Evolutionary conservation across 2,888 invertebrate genomes (phyloP), one percentile per base, ranked within the genome.

Genomic region (Nasonia oneida): DNA sequence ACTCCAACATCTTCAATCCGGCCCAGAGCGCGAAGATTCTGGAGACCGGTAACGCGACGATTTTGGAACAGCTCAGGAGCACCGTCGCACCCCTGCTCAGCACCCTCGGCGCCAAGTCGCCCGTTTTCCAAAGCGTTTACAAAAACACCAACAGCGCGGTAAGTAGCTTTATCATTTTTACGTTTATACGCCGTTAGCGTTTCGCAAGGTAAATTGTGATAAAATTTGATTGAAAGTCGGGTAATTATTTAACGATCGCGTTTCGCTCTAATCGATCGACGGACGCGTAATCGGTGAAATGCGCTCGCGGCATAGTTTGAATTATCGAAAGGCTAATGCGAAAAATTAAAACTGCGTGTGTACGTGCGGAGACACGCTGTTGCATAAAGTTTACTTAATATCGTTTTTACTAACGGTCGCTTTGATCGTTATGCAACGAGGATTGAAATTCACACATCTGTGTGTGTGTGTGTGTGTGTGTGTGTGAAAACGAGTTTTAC

Each of bases 31-130:
- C 87, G 18, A 89, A 90, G 70, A 89, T 91, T 61, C 87, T 90
- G 29, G 88, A 90, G 47, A 89, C 83, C 67, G 90, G 91, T 18
- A 93, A 92, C 53, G 87, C 74, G 6, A 90, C 91, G 12, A 88
- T 93, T 18, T 61, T 93, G 61, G 92, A 93, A 83, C 92, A 93
- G 79, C 86, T 93, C 3, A 89, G 93, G 39, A 93, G 93, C 86
- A 93, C 93, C 3, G 93, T 93, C 18, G 93, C 93, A 37, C 93
- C 93, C 29, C 88, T 93, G 39, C 88, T 93, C 29, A 78, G 88
- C 84, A 91, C 91, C 0, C 88, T 93, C n/a, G 93, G 92, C 50
- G 90, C 90, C 71, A 92, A 89, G 87, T 91, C 91, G 10, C 92
- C 93, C 0, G 89, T 92, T 23, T 92, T 93, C 64, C 88, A 91